These are phyloP conservation scores for Aphaenogaster rudis DNA, from an alignment of 1,140 invertebrate genomes.

Conservation along the genomic window DNA sequence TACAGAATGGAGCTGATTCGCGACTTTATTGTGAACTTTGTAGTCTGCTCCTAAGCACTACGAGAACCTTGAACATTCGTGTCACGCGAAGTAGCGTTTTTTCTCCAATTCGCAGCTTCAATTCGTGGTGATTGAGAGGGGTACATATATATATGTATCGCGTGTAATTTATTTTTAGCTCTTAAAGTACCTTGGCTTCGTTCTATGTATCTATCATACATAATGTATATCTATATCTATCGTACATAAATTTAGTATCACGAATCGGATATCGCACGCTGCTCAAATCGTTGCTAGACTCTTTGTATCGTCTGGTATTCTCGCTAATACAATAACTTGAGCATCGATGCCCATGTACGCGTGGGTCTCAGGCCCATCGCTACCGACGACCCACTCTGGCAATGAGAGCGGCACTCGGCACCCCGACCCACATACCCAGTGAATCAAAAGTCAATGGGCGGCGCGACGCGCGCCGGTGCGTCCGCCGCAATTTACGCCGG, in stretches of 20 bases:
- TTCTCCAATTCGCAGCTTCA: background rate
- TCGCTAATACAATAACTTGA: background rate
- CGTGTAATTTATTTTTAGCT: background rate
- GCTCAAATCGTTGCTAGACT: background rate
- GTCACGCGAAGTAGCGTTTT: background rate
- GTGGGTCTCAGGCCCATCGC: slow-evolving; percentile 52
- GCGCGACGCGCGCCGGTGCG: slow-evolving; percentile 47
- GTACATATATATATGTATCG: background rate
- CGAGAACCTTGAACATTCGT: background rate
- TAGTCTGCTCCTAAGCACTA: background rate
- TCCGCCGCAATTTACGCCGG: slow-evolving; percentile 31
- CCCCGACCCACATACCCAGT: slow-evolving; percentile 76
- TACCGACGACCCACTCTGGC: slow-evolving; percentile 72
- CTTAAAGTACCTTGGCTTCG: background rate
- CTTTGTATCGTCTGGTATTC: background rate
- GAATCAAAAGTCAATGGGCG: slow-evolving; percentile 75
- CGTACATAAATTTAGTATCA: background rate
- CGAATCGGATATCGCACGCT: background rate
- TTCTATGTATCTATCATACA: background rate
- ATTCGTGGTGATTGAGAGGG: background rate
- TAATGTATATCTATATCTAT: background rate
- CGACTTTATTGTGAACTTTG: background rate
- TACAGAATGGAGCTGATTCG: background rate
- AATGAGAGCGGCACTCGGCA: slow-evolving; percentile 69
- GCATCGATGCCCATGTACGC: background rate